Percentiles rank a stretch among this genome's conserved stretches.
phyloP scores from a whole-genome alignment of 2,113 vertebrate species.

The Pygoscelis antarcticus region DNA sequence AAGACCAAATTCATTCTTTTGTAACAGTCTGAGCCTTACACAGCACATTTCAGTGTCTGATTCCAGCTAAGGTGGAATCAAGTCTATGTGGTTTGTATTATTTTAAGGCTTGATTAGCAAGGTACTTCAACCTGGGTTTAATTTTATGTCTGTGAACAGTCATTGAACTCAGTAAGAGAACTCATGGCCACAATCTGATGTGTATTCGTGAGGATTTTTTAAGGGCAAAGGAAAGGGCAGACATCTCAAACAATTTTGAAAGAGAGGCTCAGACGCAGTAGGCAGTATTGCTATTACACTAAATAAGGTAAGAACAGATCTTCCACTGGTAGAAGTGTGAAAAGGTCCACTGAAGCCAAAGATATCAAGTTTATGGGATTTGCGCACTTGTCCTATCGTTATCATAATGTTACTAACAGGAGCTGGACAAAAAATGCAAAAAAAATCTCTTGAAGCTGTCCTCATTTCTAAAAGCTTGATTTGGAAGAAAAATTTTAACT shows the following conservation, averaged over 20 bases:
- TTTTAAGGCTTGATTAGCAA: slow-evolving; percentile 13
- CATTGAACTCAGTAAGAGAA: neutral
- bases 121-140: neutral
- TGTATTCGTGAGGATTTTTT: neutral
- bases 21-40: neutral
- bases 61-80: neutral
- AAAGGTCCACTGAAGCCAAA: neutral
- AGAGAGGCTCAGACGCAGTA: neutral
- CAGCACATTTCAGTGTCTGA: neutral
- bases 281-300: neutral
- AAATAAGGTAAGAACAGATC: neutral
- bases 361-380: neutral
- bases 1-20: neutral
- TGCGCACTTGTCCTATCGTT: neutral
- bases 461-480: neutral
- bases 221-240: neutral
- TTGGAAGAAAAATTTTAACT: neutral
- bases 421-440: neutral
- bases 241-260: neutral
- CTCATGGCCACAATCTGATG: neutral
- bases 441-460: neutral
- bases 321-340: neutral
- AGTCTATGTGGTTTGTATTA: neutral
- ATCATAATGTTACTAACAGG: neutral
- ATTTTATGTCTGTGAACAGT: neutral